These are phyloP conservation scores for Teinopalpus imperialis DNA, from an alignment of 2,888 invertebrate genomes.

Conservation along the genomic window DNA sequence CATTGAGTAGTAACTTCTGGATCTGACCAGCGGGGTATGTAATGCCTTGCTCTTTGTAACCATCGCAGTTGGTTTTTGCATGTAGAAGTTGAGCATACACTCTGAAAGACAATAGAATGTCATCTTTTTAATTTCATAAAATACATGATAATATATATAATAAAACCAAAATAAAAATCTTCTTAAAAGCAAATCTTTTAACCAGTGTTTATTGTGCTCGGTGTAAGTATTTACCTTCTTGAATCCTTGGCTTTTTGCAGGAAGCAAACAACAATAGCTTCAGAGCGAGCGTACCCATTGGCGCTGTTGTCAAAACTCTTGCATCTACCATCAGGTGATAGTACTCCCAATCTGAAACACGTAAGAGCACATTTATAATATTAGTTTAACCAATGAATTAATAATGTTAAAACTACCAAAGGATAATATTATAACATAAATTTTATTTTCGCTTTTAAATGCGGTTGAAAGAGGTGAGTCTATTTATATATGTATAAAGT, in stretches of 20 bases:
- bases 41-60: conserved; percentile 87
- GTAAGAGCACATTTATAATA: no score
- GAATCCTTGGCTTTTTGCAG: conserved; percentile 87
- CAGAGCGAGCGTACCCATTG: conserved; percentile 92
- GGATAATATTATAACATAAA: no score
- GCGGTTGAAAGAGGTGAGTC: no score
- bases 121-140: no score
- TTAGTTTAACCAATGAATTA: no score
- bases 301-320: conserved; percentile 94
- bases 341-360: conserved; percentile 84
- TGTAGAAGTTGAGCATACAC: conserved; percentile 87
- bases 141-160: no score
- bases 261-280: conserved; percentile 86
- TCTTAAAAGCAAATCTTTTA: no score
- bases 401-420: no score
- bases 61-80: conserved; percentile 91
- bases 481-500: no score
- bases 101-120: conserved; percentile 46
- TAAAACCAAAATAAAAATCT: no score
- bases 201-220: no score
- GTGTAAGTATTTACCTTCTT: conserved; percentile 61
- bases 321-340: conserved; percentile 93
- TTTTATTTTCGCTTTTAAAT: no score
- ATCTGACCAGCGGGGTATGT: conserved; percentile 85
- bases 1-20: conserved; percentile 82